phyloP scores from a whole-genome alignment of 1,140 invertebrate genomes.

The Vanessa tameamea region DNA sequence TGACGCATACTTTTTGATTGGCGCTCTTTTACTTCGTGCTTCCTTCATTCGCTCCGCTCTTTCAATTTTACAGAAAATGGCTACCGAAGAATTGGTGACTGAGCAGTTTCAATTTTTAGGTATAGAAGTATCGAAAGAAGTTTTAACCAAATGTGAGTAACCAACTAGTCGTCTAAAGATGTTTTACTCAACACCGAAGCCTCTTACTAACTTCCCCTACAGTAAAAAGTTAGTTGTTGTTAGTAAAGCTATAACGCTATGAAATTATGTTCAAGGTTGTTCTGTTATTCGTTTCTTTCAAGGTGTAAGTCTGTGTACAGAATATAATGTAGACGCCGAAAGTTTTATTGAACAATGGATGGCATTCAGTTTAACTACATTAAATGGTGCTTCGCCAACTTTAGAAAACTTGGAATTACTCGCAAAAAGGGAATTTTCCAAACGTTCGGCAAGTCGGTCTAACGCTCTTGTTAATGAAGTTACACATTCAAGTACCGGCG shows the following conservation, averaged over 20 bases:
- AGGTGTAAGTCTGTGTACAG: slow-evolving; percentile 82
- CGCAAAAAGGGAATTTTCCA: slow-evolving; percentile 83
- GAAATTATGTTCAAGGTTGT: slow-evolving; percentile 77
- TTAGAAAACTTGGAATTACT: slow-evolving; percentile 81
- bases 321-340: slow-evolving; percentile 83
- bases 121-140: slow-evolving; percentile 72
- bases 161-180: slow-evolving; percentile 22
- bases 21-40: slow-evolving; percentile 74
- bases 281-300: slow-evolving; percentile 65
- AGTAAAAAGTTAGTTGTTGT: slow-evolving; percentile 50
- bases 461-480: slow-evolving; percentile 61
- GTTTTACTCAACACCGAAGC: slow-evolving; percentile 14
- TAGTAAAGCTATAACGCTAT: slow-evolving; percentile 53
- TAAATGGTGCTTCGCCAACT: slow-evolving; percentile 82
- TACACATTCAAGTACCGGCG: slow-evolving; percentile 57
- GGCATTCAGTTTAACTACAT: slow-evolving; percentile 83
- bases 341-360: slow-evolving; percentile 86
- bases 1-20: slow-evolving; percentile 74
- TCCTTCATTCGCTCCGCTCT: slow-evolving; percentile 65
- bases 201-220: slow-evolving; percentile 26
- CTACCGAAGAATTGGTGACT: slow-evolving; percentile 80
- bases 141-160: slow-evolving; percentile 73
- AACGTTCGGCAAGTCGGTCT: slow-evolving; percentile 60
- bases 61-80: slow-evolving; percentile 78
- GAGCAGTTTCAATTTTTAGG: slow-evolving; percentile 80